Percentiles rank a stretch among this genome's conserved stretches.
Conservation (phyloP, 2,797 vertebrate species). For the Rhinatrema bivittatum region DNA sequence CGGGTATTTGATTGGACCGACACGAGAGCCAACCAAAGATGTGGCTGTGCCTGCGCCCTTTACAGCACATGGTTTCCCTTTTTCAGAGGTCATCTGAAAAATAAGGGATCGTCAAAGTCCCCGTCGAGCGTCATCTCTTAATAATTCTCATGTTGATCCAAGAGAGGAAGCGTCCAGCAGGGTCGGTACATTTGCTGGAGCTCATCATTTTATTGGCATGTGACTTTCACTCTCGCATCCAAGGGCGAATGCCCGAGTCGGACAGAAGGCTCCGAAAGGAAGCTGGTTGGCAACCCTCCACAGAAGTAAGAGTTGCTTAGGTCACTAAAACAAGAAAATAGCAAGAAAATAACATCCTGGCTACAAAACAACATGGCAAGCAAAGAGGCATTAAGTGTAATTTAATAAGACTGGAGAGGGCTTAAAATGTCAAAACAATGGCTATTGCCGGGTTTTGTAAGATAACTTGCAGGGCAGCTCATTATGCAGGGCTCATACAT, state of each 20-base stretch:
- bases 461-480: neutral
- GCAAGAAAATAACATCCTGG: constrained; percentile 67
- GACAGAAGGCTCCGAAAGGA: constrained; percentile 46
- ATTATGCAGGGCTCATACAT: too few species aligned
- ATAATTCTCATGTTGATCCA: too few species aligned
- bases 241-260: constrained; percentile 40
- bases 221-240: constrained; percentile 30
- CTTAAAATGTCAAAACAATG: neutral
- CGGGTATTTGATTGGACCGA: too few species aligned
- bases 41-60: too few species aligned
- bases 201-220: constrained; percentile 11
- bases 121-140: too few species aligned
- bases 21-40: too few species aligned
- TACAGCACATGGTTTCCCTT: too few species aligned
- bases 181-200: too few species aligned
- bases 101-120: too few species aligned
- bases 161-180: too few species aligned
- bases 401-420: constrained; percentile 24
- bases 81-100: too few species aligned
- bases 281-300: constrained; percentile 57
- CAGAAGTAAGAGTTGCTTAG: constrained; percentile 54
- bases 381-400: neutral
- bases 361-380: constrained; percentile 34
- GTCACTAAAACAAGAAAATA: constrained; percentile 62
- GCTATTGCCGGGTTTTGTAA: constrained; percentile 1